phyloP scores from a whole-genome alignment of 2,113 vertebrate species.

The Spermophilus dauricus region DNA sequence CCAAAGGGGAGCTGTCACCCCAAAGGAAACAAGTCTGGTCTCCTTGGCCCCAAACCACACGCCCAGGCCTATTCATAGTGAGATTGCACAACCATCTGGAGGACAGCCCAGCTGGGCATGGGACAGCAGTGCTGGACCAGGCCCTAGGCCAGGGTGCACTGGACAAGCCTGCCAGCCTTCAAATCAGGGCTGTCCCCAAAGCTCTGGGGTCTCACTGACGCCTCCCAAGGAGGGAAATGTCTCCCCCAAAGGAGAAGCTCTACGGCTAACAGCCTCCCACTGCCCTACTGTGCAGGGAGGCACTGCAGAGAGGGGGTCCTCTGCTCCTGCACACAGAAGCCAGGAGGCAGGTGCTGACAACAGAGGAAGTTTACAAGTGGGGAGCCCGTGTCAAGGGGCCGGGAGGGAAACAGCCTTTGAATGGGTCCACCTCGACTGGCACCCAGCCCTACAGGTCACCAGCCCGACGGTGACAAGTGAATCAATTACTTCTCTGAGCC shows the following conservation, averaged over 20 bases:
- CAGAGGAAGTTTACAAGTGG: not conserved
- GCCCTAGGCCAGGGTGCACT: not conserved
- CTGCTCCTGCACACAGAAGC: not conserved
- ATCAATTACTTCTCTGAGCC: not conserved
- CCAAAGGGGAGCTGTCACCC: constrained; percentile 67
- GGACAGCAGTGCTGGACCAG: not conserved
- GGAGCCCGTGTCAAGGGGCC: not conserved
- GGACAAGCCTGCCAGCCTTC: not conserved
- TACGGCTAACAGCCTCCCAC: not conserved
- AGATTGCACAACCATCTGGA: constrained; percentile 69
- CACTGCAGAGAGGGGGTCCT: accelerated
- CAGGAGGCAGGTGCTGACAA: not conserved
- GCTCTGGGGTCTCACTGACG: not conserved
- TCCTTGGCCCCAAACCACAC: constrained; percentile 71
- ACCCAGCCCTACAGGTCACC: not conserved
- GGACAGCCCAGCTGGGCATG: not conserved
- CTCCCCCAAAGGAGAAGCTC: not conserved
- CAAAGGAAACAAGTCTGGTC: constrained; percentile 70
- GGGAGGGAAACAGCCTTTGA: not conserved
- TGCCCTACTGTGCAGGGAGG: not conserved
- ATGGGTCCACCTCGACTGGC: not conserved
- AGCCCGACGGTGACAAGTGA: no score
- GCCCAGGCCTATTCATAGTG: constrained; percentile 63
- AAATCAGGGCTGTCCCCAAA: not conserved
- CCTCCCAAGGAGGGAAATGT: not conserved